Conservation (phyloP, 2,888 invertebrate species). For the Pseudanteris insignis region DNA sequence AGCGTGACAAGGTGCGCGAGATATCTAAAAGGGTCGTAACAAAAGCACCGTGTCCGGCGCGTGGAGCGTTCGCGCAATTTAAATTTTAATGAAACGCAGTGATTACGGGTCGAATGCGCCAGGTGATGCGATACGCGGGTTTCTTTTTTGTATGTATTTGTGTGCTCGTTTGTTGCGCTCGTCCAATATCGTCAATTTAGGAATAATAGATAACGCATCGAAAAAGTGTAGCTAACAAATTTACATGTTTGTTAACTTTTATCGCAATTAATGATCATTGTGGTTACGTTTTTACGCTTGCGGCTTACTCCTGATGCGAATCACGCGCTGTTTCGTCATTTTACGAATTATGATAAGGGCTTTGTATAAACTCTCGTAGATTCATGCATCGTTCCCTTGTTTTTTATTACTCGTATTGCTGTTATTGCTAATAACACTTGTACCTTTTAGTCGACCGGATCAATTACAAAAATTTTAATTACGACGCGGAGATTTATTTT, state of each 20-base stretch:
- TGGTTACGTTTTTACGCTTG: neutral
- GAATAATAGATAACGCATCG: slow-evolving; percentile 20
- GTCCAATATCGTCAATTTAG: slow-evolving; percentile 20
- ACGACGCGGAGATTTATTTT: no score
- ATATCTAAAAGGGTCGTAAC: slow-evolving; percentile 41
- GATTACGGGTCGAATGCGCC: slow-evolving; percentile 30
- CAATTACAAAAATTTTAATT: no score
- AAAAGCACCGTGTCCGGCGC: slow-evolving; percentile 39
- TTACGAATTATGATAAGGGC: slow-evolving; percentile 6
- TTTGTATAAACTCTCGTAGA: neutral
- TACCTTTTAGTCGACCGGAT: no score
- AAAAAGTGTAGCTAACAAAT: slow-evolving; percentile 19
- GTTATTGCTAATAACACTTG: no score
- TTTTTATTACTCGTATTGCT: no score
- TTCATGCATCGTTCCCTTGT: no score
- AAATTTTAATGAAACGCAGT: slow-evolving; percentile 45
- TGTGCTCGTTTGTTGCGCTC: slow-evolving; percentile 8
- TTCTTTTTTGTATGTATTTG: slow-evolving; percentile 7
- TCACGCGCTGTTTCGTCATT: slow-evolving; percentile 7
- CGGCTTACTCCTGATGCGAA: neutral
- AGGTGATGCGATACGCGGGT: slow-evolving; percentile 29
- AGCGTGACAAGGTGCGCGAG: slow-evolving; percentile 44
- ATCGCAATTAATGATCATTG: slow-evolving; percentile 16
- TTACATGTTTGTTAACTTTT: slow-evolving; percentile 23
- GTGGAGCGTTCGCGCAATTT: slow-evolving; percentile 43